These are phyloP conservation scores for Holocentrus rufus DNA, from an alignment of 2,797 vertebrate genomes.

Conservation along the genomic window DNA sequence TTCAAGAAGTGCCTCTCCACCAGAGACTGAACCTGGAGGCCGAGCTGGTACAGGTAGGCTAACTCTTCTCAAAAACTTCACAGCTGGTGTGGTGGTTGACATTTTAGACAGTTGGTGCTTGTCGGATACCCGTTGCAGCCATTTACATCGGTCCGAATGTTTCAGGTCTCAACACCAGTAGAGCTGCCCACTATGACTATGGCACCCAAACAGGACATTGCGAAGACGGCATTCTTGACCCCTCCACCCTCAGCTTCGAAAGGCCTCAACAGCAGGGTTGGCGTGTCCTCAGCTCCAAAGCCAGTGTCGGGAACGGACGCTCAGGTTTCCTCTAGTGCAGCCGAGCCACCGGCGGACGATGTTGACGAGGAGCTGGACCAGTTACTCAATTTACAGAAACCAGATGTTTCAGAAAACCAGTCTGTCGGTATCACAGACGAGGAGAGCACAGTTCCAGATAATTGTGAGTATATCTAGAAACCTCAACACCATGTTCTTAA, in stretches of 20 bases:
- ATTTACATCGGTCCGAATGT: not conserved
- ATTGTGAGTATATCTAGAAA: slow-evolving; percentile 43
- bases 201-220: slow-evolving; percentile 70
- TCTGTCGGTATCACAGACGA: not conserved
- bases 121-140: not conserved
- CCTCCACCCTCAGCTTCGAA: slow-evolving; percentile 46
- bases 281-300: slow-evolving; percentile 3
- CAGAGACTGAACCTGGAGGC: slow-evolving; percentile 88
- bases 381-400: slow-evolving; percentile 86
- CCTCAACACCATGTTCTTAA: not conserved
- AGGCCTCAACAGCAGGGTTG: slow-evolving; percentile 7
- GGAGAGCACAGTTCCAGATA: slow-evolving; percentile 3
- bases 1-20: slow-evolving; percentile 89
- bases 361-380: slow-evolving; percentile 89
- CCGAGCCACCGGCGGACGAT: slow-evolving; percentile 62
- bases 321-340: slow-evolving; percentile 5
- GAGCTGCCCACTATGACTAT: slow-evolving; percentile 83
- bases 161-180: slow-evolving; percentile 83
- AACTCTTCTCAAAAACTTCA: too few species aligned
- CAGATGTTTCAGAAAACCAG: slow-evolving; percentile 48
- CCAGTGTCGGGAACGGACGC: not conserved
- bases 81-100: too few species aligned
- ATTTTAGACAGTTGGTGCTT: too few species aligned
- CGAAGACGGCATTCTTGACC: slow-evolving; percentile 62
- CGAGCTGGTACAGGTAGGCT: slow-evolving; percentile 87